A percentile compares a stretch with the other conserved stretches of the same genome.
phyloP scores from a whole-genome alignment of 2,113 vertebrate genomes.

The Astur gentilis region DNA sequence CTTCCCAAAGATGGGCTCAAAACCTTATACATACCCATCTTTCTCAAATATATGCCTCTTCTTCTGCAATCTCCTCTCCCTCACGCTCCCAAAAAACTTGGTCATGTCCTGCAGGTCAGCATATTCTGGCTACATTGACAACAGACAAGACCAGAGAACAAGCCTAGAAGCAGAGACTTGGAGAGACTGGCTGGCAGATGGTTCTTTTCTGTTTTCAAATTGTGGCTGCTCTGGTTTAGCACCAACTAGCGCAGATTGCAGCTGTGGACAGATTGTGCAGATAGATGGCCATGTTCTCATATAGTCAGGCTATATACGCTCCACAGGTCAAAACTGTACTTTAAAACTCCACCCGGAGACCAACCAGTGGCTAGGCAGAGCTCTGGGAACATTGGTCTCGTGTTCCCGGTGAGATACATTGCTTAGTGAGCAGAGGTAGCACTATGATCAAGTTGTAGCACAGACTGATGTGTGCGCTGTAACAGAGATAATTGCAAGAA shows the following conservation, averaged over 20 bases:
- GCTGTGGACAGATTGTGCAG: background rate
- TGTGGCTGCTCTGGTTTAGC: background rate
- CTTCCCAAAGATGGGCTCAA: background rate
- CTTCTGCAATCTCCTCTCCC: background rate
- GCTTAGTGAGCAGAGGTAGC: background rate
- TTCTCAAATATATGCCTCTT: background rate
- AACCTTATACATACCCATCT: background rate
- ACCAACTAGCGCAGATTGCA: background rate
- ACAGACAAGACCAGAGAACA: background rate
- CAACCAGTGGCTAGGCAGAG: background rate
- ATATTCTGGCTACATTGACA: background rate
- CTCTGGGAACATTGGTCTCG: background rate
- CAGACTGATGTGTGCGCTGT: background rate
- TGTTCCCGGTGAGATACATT: background rate
- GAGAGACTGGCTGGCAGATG: background rate
- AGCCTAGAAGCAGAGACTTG: background rate
- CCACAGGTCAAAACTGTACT: background rate
- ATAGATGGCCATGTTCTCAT: background rate
- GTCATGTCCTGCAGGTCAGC: background rate
- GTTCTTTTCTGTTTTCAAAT: background rate
- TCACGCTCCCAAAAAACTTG: background rate
- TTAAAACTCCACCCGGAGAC: background rate
- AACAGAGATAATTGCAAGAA: background rate
- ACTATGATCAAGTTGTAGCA: background rate
- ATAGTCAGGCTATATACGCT: fast-evolving